Conservation (phyloP, 1,140 invertebrate species). For the Drosophila pseudoobscura region DNA sequence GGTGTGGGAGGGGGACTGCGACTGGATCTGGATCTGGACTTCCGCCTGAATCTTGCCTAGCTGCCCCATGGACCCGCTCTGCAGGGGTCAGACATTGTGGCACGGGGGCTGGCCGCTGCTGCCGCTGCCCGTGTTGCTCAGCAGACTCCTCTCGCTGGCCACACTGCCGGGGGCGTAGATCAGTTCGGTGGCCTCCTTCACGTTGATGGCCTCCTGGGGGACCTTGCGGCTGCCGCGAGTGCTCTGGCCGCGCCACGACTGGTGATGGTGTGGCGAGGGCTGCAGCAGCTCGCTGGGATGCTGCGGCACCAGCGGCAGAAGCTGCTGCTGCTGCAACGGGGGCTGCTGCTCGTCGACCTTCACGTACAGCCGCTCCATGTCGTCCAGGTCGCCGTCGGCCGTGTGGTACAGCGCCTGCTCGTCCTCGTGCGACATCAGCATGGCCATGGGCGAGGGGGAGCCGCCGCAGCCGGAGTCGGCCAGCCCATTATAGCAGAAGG, state of each 20-base stretch:
- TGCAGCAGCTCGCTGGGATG: constrained; percentile 27
- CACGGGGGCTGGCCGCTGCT: constrained; percentile 64
- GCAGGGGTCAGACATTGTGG: constrained; percentile 76
- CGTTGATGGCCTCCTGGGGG: constrained; percentile 38
- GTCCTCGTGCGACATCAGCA: constrained; percentile 80
- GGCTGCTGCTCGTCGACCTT: constrained; percentile 77
- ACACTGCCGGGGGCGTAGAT: constrained; percentile 82
- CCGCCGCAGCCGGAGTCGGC: constrained; percentile 80
- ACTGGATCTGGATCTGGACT: constrained; percentile 17
- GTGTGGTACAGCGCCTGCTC: constrained; percentile 78
- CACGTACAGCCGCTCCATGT: constrained; percentile 78
- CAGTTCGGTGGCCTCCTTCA: constrained; percentile 64
- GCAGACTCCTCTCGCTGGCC: constrained; percentile 75
- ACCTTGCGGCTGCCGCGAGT: constrained; percentile 55
- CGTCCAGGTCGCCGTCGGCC: constrained; percentile 75
- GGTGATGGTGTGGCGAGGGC: constrained; percentile 18
- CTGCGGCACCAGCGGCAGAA: constrained; percentile 49
- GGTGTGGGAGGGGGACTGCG: constrained; percentile 27
- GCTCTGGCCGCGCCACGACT: constrained; percentile 66
- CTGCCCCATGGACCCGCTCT: constrained; percentile 26
- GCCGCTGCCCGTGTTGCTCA: constrained; percentile 77
- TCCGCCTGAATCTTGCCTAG: neutral
- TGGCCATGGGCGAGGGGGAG: constrained; percentile 79
- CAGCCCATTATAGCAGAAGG: constrained; percentile 76
- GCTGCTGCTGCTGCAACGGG: constrained; percentile 60